Evolutionary conservation across 2,797 vertebrate species (phyloP).

Genomic region (Amazonetta brasiliensis): DNA sequence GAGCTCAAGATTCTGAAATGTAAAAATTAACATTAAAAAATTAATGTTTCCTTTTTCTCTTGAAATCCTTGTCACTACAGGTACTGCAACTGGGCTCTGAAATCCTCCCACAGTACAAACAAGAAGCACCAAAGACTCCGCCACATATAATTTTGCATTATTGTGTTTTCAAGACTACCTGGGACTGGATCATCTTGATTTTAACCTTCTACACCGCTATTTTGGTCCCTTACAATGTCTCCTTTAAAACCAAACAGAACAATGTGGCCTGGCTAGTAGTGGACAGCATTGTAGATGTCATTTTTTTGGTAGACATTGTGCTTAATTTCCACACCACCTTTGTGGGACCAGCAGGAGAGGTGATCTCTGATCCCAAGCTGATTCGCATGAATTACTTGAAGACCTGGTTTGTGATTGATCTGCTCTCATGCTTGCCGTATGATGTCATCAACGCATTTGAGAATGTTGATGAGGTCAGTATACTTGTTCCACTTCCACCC

Average conservation of each 20-base stretch:
- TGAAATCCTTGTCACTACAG: constrained; percentile 76
- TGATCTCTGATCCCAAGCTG: constrained; percentile 98
- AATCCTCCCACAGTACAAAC: constrained; percentile 98
- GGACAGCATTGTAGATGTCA: constrained; percentile 98
- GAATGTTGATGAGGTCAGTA: constrained; percentile 98
- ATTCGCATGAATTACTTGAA: constrained; percentile 99
- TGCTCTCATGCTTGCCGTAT: constrained; percentile 97
- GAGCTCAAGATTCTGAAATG: background rate
- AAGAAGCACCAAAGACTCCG: constrained; percentile 98
- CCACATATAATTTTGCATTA: constrained; percentile 99
- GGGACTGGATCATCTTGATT: constrained; percentile 99
- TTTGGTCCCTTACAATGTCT: constrained; percentile 99
- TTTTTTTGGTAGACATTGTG: constrained; percentile 98
- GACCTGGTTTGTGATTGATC: constrained; percentile 99
- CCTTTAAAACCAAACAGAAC: constrained; percentile 99
- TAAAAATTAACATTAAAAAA: background rate
- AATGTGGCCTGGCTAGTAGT: constrained; percentile 98
- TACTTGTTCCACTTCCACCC: constrained; percentile 41
- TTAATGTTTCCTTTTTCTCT: constrained; percentile 38
- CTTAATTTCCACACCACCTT: constrained; percentile 99
- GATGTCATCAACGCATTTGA: constrained; percentile 99
- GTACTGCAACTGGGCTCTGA: constrained; percentile 98
- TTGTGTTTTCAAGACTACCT: constrained; percentile 99
- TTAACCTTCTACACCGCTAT: constrained; percentile 99
- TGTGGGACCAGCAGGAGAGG: constrained; percentile 97